phyloP scores from a whole-genome alignment of 1,140 invertebrate species.

The Colletes gigas region DNA sequence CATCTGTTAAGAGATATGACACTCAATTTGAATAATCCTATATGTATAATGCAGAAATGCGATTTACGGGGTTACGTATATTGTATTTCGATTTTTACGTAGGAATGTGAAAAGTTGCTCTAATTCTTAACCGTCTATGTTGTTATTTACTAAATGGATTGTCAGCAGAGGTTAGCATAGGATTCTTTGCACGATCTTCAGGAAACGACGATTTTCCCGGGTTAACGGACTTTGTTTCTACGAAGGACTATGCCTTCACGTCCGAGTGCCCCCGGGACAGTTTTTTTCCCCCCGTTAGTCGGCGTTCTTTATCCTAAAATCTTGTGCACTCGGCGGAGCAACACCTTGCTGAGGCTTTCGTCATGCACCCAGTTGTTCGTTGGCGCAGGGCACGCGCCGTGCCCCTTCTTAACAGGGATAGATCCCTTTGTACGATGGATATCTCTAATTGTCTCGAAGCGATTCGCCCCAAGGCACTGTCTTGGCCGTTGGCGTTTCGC shows the following conservation, averaged over 20 bases:
- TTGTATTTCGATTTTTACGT: too few relatives aligned
- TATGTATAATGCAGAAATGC: too few relatives aligned
- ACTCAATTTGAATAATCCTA: too few relatives aligned
- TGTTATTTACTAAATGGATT: too few relatives aligned
- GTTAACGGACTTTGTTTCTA: constrained; percentile 39
- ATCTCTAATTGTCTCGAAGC: constrained; percentile 67
- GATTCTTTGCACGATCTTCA: background rate
- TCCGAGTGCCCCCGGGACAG: constrained; percentile 11
- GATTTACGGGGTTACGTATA: too few relatives aligned
- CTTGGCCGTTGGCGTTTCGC: constrained; percentile 58
- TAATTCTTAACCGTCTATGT: too few relatives aligned
- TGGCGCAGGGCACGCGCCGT: constrained; percentile 52
- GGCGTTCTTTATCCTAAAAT: constrained; percentile 59
- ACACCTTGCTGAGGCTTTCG: constrained; percentile 63
- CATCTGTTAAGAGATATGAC: too few relatives aligned
- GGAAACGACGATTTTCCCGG: constrained; percentile 10
- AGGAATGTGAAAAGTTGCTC: too few relatives aligned
- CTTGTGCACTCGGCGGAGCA: constrained; percentile 44
- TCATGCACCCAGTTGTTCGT: constrained; percentile 41
- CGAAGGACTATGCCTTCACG: constrained; percentile 26
- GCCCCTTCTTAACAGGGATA: constrained; percentile 38
- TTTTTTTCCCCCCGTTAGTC: constrained; percentile 32
- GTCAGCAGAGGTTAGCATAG: background rate
- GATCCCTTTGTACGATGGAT: constrained; percentile 57
- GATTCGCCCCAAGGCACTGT: constrained; percentile 34